Conservation (phyloP, 2,888 invertebrate genomes). For the Palloptera scutellata region DNA sequence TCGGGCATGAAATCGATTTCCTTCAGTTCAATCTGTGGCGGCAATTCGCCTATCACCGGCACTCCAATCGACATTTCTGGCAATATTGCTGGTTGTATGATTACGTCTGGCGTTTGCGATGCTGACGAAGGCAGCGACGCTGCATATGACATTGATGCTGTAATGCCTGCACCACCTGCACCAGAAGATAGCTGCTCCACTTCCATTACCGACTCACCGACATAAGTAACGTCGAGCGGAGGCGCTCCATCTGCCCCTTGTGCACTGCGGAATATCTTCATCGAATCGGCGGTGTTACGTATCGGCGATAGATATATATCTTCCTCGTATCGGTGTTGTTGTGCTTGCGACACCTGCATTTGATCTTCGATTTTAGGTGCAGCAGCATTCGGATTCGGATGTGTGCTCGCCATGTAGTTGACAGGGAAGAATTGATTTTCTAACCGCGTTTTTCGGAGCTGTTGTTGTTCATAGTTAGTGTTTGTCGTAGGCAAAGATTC, state of each 20-base stretch:
- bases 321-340: slow-evolving; percentile 56
- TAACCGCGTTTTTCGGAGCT: slow-evolving; percentile 50
- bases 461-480: slow-evolving; percentile 38
- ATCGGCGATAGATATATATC: slow-evolving; percentile 61
- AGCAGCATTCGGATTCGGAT: slow-evolving; percentile 30
- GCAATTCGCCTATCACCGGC: slow-evolving; percentile 63
- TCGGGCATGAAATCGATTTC: slow-evolving; percentile 63
- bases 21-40: slow-evolving; percentile 64
- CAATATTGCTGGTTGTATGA: slow-evolving; percentile 62
- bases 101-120: slow-evolving; percentile 53
- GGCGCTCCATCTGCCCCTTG: slow-evolving; percentile 45
- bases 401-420: slow-evolving; percentile 51
- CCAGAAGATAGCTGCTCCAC: slow-evolving; percentile 56
- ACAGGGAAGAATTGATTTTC: slow-evolving; percentile 62
- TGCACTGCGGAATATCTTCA: slow-evolving; percentile 55
- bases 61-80: slow-evolving; percentile 63
- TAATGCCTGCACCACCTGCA: slow-evolving; percentile 27
- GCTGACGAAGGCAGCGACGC: slow-evolving; percentile 30
- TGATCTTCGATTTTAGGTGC: slow-evolving; percentile 16
- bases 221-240: slow-evolving; percentile 62
- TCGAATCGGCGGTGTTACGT: slow-evolving; percentile 55
- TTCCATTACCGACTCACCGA: slow-evolving; percentile 64
- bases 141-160: slow-evolving; percentile 37
- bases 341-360: slow-evolving; percentile 11
- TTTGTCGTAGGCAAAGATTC: slow-evolving; percentile 59